A percentile compares a stretch with the other conserved stretches of the same genome.
These are phyloP conservation scores for Henricia sp. DNA, from an alignment of 53 echinoderm and acorn worm genomes.

Conservation along the genomic window DNA sequence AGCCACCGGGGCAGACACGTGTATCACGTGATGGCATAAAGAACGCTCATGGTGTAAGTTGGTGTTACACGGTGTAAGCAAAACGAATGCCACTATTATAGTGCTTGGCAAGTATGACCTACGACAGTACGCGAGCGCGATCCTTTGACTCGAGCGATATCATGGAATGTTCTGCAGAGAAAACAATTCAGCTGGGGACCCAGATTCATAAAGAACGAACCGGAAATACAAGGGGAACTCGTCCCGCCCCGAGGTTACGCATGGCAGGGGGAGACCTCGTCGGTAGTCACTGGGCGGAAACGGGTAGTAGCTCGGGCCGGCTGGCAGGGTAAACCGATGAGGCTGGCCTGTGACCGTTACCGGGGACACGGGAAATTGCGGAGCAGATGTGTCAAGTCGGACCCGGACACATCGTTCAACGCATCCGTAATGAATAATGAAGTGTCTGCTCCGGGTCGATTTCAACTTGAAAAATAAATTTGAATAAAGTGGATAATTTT, in stretches of 20 bases:
- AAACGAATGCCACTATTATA: too few relatives aligned
- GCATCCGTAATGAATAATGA: too few relatives aligned
- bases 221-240: slow-evolving; percentile 10
- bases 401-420: too few relatives aligned
- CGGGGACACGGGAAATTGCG: not conserved
- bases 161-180: not conserved
- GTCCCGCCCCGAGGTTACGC: slow-evolving; percentile 6
- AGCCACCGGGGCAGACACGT: too few relatives aligned
- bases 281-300: not conserved
- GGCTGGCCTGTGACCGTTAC: not conserved
- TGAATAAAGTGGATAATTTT: too few relatives aligned
- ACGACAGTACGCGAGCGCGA: too few relatives aligned
- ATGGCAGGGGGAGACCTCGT: not conserved
- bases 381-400: not conserved
- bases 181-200: slow-evolving; percentile 25
- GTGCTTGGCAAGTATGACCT: too few relatives aligned
- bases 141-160: not conserved
- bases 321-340: not conserved
- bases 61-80: too few relatives aligned
- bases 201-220: not conserved
- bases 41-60: too few relatives aligned
- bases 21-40: too few relatives aligned
- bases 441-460: too few relatives aligned
- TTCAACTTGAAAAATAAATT: too few relatives aligned
- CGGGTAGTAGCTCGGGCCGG: slow-evolving; percentile 26